Evolutionary conservation across 2,113 vertebrate genomes (phyloP), one percentile per base, ranked within the genome.

Genomic region (Paracanthobrama guichenoti): DNA sequence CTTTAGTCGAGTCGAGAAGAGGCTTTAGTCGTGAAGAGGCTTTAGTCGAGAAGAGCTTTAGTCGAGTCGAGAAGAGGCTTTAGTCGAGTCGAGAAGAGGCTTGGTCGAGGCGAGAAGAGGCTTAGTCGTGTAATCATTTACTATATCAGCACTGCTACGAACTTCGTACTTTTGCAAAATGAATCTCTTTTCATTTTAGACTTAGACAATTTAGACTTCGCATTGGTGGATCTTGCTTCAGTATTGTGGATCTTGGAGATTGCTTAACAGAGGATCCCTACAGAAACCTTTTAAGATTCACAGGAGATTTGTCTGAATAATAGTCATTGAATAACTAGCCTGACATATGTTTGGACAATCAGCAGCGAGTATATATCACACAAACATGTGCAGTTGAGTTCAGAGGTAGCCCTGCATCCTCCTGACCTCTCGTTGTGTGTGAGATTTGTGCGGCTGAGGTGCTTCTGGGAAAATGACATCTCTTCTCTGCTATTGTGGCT

Each of bases 371-470:
- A 8, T n/a, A n/a, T 4, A 6, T 42, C 0, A 22, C 7, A 22
- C 8, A 3, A 66, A 35, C 64, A 14, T 20, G 11, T 67, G 16
- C 28, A 10, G 28, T 67, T 18, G 64, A 67, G 16, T 11, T 71
- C 66, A 67, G 18, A 67, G 66, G 18, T 69, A 22, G 22, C 20
- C 42, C 69, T 72, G 69, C 69, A 72, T 72, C 39, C 69, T 72
- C 69, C 69, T 26, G 69, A 46, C 39, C 69, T 69, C 66, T 39
- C 66, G 4, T 11, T 69, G 66, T 50, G 59, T 77, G 82, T 71
- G 72, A 22, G 86, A 50, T 35, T 16, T 13, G 72, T 42, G 85
- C 66, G 80, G 11, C 24, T 12, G 64, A 57, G 26, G n/a, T 18
- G 14, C 46, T 20, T 86, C 44, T 83, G 46, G 31, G 62, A 73